Percentiles rank a stretch among this genome's conserved stretches.
phyloP scores from a whole-genome alignment of 1,140 invertebrate genomes.

The Tribolium castaneum region DNA sequence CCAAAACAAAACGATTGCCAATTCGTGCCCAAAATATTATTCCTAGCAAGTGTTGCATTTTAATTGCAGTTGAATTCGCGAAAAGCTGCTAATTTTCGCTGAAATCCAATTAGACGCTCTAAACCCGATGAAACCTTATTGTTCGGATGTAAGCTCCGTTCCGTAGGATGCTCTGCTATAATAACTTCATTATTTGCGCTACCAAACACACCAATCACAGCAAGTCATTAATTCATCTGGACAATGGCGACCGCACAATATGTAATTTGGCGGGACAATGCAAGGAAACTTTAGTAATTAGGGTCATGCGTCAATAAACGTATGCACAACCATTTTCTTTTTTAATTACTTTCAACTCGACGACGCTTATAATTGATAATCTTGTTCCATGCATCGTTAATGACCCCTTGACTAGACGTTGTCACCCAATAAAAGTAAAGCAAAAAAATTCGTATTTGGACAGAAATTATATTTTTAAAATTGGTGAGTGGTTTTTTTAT shows the following conservation, averaged over 20 bases:
- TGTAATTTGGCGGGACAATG: conserved; percentile 42
- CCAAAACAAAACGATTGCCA: no score
- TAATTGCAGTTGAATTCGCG: not conserved
- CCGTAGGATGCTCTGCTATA: conserved; percentile 37
- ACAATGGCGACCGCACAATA: conserved; percentile 44
- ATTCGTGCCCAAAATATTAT: no score
- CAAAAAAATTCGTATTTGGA: no score
- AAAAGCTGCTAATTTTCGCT: not conserved
- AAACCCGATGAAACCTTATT: not conserved
- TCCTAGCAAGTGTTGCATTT: no score
- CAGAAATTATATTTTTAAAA: no score
- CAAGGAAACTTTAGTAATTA: conserved; percentile 40
- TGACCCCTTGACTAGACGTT: no score
- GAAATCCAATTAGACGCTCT: not conserved
- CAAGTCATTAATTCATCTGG: conserved; percentile 39
- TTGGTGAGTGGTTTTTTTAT: no score
- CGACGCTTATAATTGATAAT: not conserved
- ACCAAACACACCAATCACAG: conserved; percentile 42
- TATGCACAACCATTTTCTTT: not conserved
- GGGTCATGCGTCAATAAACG: conserved; percentile 42
- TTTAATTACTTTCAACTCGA: not conserved
- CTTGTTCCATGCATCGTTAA: not conserved
- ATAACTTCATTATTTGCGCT: conserved; percentile 44
- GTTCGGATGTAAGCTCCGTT: conserved; percentile 36
- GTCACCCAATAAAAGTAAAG: no score